phyloP scores from a whole-genome alignment of 2,113 vertebrate species.

The Phycodurus eques region DNA sequence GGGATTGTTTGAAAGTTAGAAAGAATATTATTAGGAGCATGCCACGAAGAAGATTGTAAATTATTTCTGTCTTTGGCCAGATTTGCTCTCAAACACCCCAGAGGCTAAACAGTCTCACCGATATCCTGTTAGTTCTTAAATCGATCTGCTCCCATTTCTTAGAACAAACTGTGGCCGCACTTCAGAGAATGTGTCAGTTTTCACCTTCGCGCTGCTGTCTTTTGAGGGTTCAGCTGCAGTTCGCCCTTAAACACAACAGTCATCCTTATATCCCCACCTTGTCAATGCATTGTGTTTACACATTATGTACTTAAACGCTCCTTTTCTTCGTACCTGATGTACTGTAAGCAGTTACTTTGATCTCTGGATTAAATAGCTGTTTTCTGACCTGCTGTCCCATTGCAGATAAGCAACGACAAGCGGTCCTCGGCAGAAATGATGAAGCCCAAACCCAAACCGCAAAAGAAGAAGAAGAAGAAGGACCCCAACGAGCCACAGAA shows the following conservation, averaged over 20 bases:
- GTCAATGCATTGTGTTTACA: not conserved
- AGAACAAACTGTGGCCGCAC: slow-evolving; percentile 31
- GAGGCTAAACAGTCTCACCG: slow-evolving; percentile 22
- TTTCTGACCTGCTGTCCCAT: slow-evolving; percentile 15
- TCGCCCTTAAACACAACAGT: not conserved
- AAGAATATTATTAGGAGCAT: slow-evolving; percentile 2
- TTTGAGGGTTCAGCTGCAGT: not conserved
- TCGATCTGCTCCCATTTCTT: slow-evolving; percentile 49
- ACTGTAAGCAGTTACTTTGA: slow-evolving; percentile 9
- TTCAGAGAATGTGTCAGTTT: slow-evolving; percentile 58
- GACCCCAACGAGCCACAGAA: slow-evolving; percentile 87
- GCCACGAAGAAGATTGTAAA: slow-evolving; percentile 1
- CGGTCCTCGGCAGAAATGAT: slow-evolving; percentile 81
- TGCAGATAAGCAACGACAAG: slow-evolving; percentile 81
- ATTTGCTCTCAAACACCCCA: slow-evolving; percentile 5
- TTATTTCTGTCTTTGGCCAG: slow-evolving; percentile 10
- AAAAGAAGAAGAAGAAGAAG: slow-evolving; percentile 98
- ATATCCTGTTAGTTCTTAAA: slow-evolving; percentile 41
- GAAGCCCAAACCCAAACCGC: slow-evolving; percentile 92
- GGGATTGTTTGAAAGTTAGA: slow-evolving; percentile 28
- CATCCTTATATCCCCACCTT: not conserved
- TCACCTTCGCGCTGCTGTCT: slow-evolving; percentile 9
- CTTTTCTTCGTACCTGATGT: not conserved
- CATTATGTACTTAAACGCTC: not conserved
- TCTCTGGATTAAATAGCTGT: slow-evolving; percentile 17